A percentile compares a stretch with the other conserved stretches of the same genome.
Conservation (phyloP, 2,113 vertebrate species). For the Seriola quinqueradiata region DNA sequence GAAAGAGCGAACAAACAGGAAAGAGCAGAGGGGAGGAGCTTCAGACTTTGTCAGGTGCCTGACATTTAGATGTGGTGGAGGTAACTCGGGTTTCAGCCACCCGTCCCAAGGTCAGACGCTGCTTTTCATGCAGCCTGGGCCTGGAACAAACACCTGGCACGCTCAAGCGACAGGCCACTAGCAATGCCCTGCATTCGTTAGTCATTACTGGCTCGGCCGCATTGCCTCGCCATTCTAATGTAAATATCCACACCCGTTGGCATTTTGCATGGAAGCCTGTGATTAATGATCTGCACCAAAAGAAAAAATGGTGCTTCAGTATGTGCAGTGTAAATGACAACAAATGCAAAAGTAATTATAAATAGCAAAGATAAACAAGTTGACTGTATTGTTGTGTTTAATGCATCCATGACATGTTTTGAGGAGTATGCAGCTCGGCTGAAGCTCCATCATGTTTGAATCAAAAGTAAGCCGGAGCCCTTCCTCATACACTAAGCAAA, state of each 20-base stretch:
- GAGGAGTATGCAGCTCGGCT: slow-evolving; percentile 16
- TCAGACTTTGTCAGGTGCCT: slow-evolving; percentile 57
- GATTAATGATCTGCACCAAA: slow-evolving; percentile 63
- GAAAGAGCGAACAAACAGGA: slow-evolving; percentile 43
- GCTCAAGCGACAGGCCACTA: slow-evolving; percentile 51
- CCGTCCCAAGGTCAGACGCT: slow-evolving; percentile 69
- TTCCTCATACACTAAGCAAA: slow-evolving; percentile 76
- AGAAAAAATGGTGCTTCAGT: slow-evolving; percentile 26
- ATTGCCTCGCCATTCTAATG: slow-evolving; percentile 67
- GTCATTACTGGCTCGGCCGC: slow-evolving; percentile 60
- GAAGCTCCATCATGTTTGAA: slow-evolving; percentile 59
- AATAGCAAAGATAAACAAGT: slow-evolving; percentile 3
- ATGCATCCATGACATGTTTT: slow-evolving; percentile 22
- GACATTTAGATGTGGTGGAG: slow-evolving; percentile 47
- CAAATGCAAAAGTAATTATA: slow-evolving; percentile 23
- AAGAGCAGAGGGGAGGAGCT: slow-evolving; percentile 45
- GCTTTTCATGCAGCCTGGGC: slow-evolving; percentile 70
- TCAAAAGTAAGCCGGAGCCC: slow-evolving; percentile 63
- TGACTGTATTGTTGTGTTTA: neutral
- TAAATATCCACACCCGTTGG: slow-evolving; percentile 66
- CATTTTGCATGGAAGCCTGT: slow-evolving; percentile 70
- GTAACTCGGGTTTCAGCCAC: slow-evolving; percentile 67
- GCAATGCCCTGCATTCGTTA: slow-evolving; percentile 71
- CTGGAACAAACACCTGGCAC: slow-evolving; percentile 73
- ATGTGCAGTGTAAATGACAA: slow-evolving; percentile 38